These are phyloP conservation scores for Spodoptera litura DNA, from an alignment of 1,140 invertebrate genomes.

Conservation along the genomic window DNA sequence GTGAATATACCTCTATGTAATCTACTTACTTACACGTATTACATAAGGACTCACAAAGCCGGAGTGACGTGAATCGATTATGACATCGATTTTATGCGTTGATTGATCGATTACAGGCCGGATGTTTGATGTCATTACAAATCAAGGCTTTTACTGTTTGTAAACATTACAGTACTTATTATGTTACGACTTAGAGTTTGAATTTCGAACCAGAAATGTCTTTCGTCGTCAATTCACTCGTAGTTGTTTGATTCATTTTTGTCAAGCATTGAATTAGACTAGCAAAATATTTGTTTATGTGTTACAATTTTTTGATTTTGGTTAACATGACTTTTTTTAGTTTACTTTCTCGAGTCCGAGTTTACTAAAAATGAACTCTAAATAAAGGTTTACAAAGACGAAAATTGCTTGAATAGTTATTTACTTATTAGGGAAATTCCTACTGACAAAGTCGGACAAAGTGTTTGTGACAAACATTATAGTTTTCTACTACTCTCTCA, in stretches of 20 bases:
- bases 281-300: too few species aligned
- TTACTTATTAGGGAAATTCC: background rate
- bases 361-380: too few species aligned
- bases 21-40: slow-evolving; percentile 15
- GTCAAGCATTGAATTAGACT: too few species aligned
- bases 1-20: background rate
- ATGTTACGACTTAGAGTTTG: background rate
- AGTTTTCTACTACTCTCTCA: background rate
- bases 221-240: too few species aligned
- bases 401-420: background rate
- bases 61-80: slow-evolving; percentile 22
- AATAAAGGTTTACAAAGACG: background rate
- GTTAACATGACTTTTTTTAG: too few species aligned
- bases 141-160: slow-evolving; percentile 44
- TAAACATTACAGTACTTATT: slow-evolving; percentile 18
- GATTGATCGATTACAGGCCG: slow-evolving; percentile 26
- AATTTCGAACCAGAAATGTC: too few species aligned
- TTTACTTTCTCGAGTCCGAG: too few species aligned
- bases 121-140: slow-evolving; percentile 36
- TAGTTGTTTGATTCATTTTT: too few species aligned
- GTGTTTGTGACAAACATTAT: background rate
- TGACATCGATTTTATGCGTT: slow-evolving; percentile 40
- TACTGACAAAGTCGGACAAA: background rate
- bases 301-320: too few species aligned
- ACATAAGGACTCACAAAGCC: slow-evolving; percentile 8